Base-by-base conservation (phyloP, 1,140 invertebrate species). In the Goniozus legneri region DNA sequence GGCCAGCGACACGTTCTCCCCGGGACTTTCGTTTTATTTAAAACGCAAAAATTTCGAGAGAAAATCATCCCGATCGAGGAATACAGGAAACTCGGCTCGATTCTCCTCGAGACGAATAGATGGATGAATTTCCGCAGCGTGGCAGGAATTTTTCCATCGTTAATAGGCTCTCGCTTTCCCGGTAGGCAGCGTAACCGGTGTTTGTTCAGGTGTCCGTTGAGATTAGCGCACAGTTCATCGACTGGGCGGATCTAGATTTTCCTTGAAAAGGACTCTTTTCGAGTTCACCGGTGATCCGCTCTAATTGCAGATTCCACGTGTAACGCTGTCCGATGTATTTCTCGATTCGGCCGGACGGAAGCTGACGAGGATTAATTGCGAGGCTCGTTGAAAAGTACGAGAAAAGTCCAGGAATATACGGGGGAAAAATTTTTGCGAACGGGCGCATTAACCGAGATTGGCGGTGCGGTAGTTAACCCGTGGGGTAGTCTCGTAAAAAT, bases 201-300 rank as follows among this genome's bases (percentile, higher is more conserved):
- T 59, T 59, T 59, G 45, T 48, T 58, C 52, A 59, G 52, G 44
- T 57, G 52, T 13, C 34, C 21, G 8, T 19, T 6, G 19, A 47
- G 51, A 58, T 58, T 58, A 59, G 32, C 49, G 33, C 3, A 32
- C 40, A 24, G 54, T 35, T 47, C 40, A 44, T 47, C 44, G 50
- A 22, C n/a, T n/a, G 32, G 32, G 14, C 32, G 14, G 22, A 47
- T 47, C 12, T 32, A 55, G 48, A 55, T 52, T 58, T 55, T 49
- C 38, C 33, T 8, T 47, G 14, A 8, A 12, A 33, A 12, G 6
- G 15, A 44, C 32, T 33, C 43, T 46, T 36, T 20, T 24, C 44
- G n/a, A 44, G 47, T 34, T 54, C 46, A 41, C 10, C 14, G 24
- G 18, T 50, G 30, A 44, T 30, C 37, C 47, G 34, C 22, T 27